A percentile compares a stretch with the other conserved stretches of the same genome.
Evolutionary conservation across 2,888 invertebrate genomes (phyloP).

Genomic region (Melolontha melolontha): DNA sequence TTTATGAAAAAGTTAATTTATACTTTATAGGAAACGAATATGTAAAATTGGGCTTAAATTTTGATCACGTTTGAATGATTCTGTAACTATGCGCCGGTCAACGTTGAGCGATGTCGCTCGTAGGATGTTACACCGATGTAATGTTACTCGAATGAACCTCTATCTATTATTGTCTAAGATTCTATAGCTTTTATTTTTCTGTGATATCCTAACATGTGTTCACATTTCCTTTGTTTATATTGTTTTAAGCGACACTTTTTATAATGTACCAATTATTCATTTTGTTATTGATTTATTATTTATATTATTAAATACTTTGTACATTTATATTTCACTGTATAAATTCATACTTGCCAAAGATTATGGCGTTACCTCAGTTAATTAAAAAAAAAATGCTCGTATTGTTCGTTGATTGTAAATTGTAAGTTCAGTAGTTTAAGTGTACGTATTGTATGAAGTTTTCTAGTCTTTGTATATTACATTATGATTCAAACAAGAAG

Average conservation of each 20-base stretch:
- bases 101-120: no score
- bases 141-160: no score
- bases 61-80: no score
- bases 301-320: slow-evolving; percentile 3
- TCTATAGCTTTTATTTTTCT: slow-evolving; percentile 36
- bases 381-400: slow-evolving; percentile 24
- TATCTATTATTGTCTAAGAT: neutral
- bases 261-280: slow-evolving; percentile 11
- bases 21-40: no score
- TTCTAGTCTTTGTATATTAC: slow-evolving; percentile 42
- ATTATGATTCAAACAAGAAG: slow-evolving; percentile 16
- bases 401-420: slow-evolving; percentile 20
- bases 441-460: slow-evolving; percentile 35
- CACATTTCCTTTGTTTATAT: slow-evolving; percentile 21
- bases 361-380: slow-evolving; percentile 36
- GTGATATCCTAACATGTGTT: slow-evolving; percentile 42
- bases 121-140: no score
- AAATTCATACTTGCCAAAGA: slow-evolving; percentile 30
- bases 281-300: slow-evolving; percentile 23
- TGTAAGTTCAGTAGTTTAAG: slow-evolving; percentile 31
- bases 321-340: slow-evolving; percentile 13
- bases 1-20: no score
- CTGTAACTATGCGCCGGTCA: no score
- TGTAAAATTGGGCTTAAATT: no score
- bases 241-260: slow-evolving; percentile 11